Base-by-base conservation (phyloP, 2,113 vertebrate genomes). In the Chamaetylas fuelleborni region DNA sequence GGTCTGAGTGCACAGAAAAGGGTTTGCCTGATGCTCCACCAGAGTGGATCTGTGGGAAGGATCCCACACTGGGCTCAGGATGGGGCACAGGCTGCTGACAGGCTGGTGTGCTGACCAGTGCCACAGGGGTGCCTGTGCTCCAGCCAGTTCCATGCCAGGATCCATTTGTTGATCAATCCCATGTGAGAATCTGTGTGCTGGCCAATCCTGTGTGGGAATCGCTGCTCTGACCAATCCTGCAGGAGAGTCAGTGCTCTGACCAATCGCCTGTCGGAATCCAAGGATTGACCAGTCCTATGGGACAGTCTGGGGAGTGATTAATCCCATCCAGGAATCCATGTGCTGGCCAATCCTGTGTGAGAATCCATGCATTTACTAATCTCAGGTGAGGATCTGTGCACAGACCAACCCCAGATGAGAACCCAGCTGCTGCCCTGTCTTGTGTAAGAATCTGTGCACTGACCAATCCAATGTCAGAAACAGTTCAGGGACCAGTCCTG, bases 101-200 rank as follows among this genome's bases (percentile, higher is more conserved):
- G 45, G 24, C 29, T 28, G 4, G 0, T 11, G n/a, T 25, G 69
- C 56, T 71, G 69, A 33, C 56, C 51, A 38, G 0, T 31, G 34
- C 40, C 45, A 16, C 4, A 2, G 2, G 10, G 47, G 50, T 8
- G 24, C 43, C 45, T 1, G 0, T 88, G 16, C 36, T 51, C 19
- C 61, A 53, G 12, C 29, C 53, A 53, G 11, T 67, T 24, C 51
- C 14, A 0, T 3, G 11, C n/a, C 77, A 34, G 66, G 43, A 76
- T 53, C 72, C 72, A 14, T 60, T 18, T 77, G 53, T 60, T 77
- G 72, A 67, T 67, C 72, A 23, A 17, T 42, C 6, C 50, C 70
- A 13, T 8, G 3, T 3, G 31, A 18, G 33, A n/a, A 60, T 67
- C 48, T 1, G 0, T 64, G 48, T 1, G 4, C 48, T 9, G 28